Conservation (phyloP, 2,888 invertebrate species). For the Drosophila monieri region DNA sequence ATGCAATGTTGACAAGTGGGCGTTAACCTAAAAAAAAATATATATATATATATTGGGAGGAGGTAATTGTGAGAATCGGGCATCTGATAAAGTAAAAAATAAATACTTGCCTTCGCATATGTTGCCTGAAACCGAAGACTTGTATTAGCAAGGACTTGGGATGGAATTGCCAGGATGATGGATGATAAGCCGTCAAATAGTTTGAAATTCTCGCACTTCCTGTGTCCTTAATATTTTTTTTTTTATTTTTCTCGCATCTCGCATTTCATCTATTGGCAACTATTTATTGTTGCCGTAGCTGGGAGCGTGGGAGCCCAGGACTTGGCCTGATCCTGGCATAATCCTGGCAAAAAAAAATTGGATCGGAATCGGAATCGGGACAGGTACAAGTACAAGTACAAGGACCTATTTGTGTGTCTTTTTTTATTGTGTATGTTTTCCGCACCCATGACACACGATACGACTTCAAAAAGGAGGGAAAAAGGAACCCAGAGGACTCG, state of each 20-base stretch:
- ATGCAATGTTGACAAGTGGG: constrained; percentile 71
- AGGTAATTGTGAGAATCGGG: constrained; percentile 70
- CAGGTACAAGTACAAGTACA: constrained; percentile 14
- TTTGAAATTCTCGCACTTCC: constrained; percentile 49
- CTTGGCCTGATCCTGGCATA: constrained; percentile 46
- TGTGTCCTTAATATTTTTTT: constrained; percentile 16
- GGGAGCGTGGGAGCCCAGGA: constrained; percentile 75
- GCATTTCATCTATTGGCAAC: constrained; percentile 71
- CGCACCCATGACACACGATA: constrained; percentile 72
- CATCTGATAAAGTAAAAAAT: constrained; percentile 54
- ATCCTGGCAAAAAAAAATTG: constrained; percentile 25
- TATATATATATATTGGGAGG: constrained; percentile 24
- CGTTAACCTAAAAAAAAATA: constrained; percentile 21
- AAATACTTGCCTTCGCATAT: constrained; percentile 35
- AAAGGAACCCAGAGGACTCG: neutral
- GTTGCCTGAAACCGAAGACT: constrained; percentile 63
- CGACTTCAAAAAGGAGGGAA: constrained; percentile 74
- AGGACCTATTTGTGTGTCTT: neutral
- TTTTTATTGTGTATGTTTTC: neutral
- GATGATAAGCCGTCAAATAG: constrained; percentile 67
- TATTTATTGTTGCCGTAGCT: constrained; percentile 57
- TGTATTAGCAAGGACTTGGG: constrained; percentile 55
- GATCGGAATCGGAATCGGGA: constrained; percentile 15
- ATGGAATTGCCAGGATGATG: constrained; percentile 43
- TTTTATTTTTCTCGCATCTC: constrained; percentile 49